Evolutionary conservation across 2,888 invertebrate species (phyloP).

Genomic region (Ellobium chinense): DNA sequence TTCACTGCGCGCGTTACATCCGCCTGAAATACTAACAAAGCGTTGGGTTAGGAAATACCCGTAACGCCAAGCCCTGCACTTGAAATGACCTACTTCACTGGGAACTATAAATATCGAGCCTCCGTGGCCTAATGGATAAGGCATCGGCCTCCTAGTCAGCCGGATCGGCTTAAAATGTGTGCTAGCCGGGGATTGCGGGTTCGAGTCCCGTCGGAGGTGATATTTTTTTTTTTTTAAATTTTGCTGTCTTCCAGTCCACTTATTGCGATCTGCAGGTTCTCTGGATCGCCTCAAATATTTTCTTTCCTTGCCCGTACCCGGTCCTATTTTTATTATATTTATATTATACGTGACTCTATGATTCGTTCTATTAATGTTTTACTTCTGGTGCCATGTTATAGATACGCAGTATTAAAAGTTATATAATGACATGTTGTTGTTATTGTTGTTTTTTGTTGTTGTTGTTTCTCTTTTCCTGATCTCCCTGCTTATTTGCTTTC

Average conservation of each 20-base stretch:
- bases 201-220: conserved; percentile 75
- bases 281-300: neutral
- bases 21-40: too few relatives aligned
- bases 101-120: conserved; percentile 50
- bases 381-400: neutral
- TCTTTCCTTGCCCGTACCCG: neutral
- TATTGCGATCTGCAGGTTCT: too few relatives aligned
- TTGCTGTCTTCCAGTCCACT: neutral
- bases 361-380: neutral
- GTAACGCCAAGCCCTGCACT: too few relatives aligned
- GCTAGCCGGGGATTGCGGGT: conserved; percentile 74
- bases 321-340: neutral
- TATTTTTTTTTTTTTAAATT: conserved; percentile 41
- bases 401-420: too few relatives aligned
- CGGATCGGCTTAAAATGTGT: conserved; percentile 40
- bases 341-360: neutral
- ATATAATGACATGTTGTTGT: too few relatives aligned
- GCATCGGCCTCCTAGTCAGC: conserved; percentile 73
- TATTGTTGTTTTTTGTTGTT: too few relatives aligned
- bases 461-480: too few relatives aligned
- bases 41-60: too few relatives aligned
- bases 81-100: too few relatives aligned
- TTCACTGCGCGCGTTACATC: too few relatives aligned
- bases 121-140: conserved; percentile 76
- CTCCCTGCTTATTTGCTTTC: too few relatives aligned